Conservation (phyloP, 2,113 vertebrate species). For the Callocephalon fimbriatum region DNA sequence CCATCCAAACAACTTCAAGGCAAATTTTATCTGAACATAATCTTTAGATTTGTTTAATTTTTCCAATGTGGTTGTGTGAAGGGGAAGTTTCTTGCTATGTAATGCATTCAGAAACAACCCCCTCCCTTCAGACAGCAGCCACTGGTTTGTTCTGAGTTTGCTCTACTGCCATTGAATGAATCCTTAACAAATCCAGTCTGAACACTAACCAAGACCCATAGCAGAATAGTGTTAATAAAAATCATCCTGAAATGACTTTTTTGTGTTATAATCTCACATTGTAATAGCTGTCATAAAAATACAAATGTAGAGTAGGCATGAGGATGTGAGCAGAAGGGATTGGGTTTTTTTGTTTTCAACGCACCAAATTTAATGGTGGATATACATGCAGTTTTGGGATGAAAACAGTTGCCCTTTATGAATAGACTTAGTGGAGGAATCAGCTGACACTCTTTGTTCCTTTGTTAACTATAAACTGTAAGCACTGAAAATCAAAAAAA, state of each 20-base stretch:
- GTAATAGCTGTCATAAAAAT: conserved; percentile 35
- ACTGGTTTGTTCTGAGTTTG: conserved; percentile 21
- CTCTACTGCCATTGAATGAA: not conserved
- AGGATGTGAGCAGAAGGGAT: not conserved
- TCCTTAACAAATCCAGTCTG: not conserved
- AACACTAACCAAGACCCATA: conserved; percentile 34
- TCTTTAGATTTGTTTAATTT: not conserved
- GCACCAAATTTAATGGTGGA: not conserved
- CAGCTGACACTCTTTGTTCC: conserved; percentile 46
- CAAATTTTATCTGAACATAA: not conserved
- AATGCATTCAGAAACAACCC: not conserved
- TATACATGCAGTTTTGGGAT: not conserved
- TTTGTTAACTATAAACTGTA: conserved; percentile 53
- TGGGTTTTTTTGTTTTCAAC: not conserved
- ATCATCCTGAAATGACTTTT: conserved; percentile 14
- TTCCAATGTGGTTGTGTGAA: not conserved
- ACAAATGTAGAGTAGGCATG: not conserved
- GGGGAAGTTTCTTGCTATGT: not conserved
- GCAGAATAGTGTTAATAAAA: conserved; percentile 42
- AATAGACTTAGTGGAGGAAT: conserved; percentile 50
- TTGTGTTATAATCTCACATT: not conserved
- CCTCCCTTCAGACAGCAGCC: not conserved
- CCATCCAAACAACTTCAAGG: not conserved
- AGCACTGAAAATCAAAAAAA: conserved; percentile 60
- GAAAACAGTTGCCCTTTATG: conserved; percentile 22